Evolutionary conservation across 2,113 vertebrate species (phyloP), one percentile per base, ranked within the genome.

Genomic region (Istiophorus platypterus): DNA sequence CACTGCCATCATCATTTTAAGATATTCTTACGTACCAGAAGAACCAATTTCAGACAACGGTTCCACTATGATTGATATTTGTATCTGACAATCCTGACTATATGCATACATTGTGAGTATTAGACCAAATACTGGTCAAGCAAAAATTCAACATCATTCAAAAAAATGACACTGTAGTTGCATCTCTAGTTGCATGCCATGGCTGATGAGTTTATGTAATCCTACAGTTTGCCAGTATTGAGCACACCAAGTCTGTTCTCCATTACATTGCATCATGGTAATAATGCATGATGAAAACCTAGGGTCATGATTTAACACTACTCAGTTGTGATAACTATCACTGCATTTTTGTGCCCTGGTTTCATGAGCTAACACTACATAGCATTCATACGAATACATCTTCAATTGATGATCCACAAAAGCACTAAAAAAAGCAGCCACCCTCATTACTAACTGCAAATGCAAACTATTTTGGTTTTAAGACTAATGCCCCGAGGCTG

Each of bases 191-290:
- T 61, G 45, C 17, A 58, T 56, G 72, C 54, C 62, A 24, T 41
- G 20, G 13, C 71, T 76, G 66, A 82, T 49, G 39, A 75, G 65
- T 47, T 84, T 66, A 81, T 62, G 41, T 71, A 81, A 86, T 69
- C 52, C 56, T 72, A 17, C 69, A 65, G 75, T 85, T 63, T 31
- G 47, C 61, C 14, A 20, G 70, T n/a, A 41, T 15, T 17, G 22
- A 62, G 34, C 3, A 7, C 11, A 45, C 17, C 18, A 4, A 62
- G 41, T 31, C 14, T 57, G 24, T n/a, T 79, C 15, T 15, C 57
- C 54, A 20, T 41, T 68, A 27, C 2, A 6, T 66, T 15, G 29
- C 37, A 57, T 27, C 10, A 1, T 13, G 27, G 45, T 26, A 72
- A 29, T 14, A 45, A 52, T 67, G 51, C 51, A 45, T 7, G 29